Evolutionary conservation across 2,113 vertebrate species (phyloP), one percentile per base, ranked within the genome.

Genomic region (Thunnus maccoyii): DNA sequence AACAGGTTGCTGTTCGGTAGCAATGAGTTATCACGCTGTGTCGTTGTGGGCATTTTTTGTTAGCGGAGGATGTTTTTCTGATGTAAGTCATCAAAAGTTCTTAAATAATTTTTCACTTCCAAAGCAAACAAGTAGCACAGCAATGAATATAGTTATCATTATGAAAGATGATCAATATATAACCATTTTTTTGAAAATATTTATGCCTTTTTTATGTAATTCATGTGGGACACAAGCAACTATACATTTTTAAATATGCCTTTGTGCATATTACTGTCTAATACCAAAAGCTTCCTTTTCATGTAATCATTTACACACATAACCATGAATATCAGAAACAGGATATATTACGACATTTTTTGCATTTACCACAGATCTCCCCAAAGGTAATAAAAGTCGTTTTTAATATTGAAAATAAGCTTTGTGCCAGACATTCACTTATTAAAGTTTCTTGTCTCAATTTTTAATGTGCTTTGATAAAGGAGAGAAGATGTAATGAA

Each of bases 391-490:
- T 68, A 87, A 64, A 84, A 68, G 44, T 32, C 50, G 63, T 10
- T 41, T 47, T 69, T 68, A 58, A 82, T 48, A 77, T 17, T 56
- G 22, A 46, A 64, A 77, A 69, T n/a, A 51, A 82, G 44, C 57
- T 2, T 65, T 73, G 25, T 54, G 57, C 5, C 27, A 61, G 44
- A 62, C 41, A 5, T 46, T 20, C 30, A 13, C 64, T 82, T 56
- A 56, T 78, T 63, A 18, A 56, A 61, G 10, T 66, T 67, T 57
- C 41, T 27, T 22, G 18, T 66, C 20, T 71, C 48, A 25, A 17
- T 46, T 41, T 71, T 87, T 58, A 54, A 80, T 78, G 82, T 67
- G 54, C 54, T 74, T 51, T 57, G 80, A 77, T 46, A 51, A 25
- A 71, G 22, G 25, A 36, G 54, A 65, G 22, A 77, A 78, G 27